phyloP scores from a whole-genome alignment of 2,888 invertebrate species.

The Leucophora obtusa region DNA sequence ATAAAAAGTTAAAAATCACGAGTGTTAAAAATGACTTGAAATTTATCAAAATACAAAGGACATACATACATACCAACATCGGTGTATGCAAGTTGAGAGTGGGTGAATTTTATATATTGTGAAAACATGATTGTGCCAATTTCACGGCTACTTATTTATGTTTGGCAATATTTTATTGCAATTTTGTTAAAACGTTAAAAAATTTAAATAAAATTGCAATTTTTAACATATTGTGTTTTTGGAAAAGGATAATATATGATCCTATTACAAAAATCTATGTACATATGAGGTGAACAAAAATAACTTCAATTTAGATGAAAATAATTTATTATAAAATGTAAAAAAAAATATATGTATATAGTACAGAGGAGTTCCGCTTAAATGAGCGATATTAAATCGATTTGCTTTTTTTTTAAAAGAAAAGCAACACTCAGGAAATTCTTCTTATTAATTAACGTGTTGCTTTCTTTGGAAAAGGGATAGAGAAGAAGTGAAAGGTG shows the following conservation, averaged over 20 bases:
- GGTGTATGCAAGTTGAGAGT: constrained; percentile 7
- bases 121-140: constrained; percentile 68
- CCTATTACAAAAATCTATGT: not conserved
- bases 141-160: constrained; percentile 75
- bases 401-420: no score
- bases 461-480: no score
- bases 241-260: constrained; percentile 28
- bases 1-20: constrained; percentile 66
- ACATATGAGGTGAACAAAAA: no score
- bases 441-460: no score
- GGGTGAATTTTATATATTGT: constrained; percentile 24
- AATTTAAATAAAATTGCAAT: constrained; percentile 77
- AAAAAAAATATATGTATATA: no score
- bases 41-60: constrained; percentile 71
- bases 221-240: constrained; percentile 68
- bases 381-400: no score
- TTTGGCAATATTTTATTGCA: constrained; percentile 66
- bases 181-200: constrained; percentile 58
- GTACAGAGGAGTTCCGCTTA: no score
- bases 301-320: no score
- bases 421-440: no score
- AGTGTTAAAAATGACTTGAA: constrained; percentile 74
- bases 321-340: no score
- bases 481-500: no score
- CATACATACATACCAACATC: not conserved